phyloP scores from a whole-genome alignment of 2,888 invertebrate genomes.

The Xylocampa areola region DNA sequence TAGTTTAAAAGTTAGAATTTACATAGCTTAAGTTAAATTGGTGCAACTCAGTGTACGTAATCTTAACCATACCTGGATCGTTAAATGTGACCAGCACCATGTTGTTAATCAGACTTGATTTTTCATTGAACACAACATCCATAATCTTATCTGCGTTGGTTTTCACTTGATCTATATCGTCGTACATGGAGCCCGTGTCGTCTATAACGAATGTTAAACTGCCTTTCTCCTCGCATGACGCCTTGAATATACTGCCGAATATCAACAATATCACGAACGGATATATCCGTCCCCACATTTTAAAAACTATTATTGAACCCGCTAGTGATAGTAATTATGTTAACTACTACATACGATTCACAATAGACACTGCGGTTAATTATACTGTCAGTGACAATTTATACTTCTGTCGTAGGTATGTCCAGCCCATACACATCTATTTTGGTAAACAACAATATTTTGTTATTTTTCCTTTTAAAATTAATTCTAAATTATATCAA shows the following conservation, averaged over 20 bases:
- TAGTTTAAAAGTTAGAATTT: too few relatives aligned
- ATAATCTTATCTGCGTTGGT: slow-evolving; percentile 52
- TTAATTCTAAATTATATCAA: too few relatives aligned
- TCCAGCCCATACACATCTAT: slow-evolving; percentile 1
- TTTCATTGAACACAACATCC: slow-evolving; percentile 54
- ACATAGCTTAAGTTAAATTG: too few relatives aligned
- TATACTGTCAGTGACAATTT: background rate
- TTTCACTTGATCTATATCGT: slow-evolving; percentile 59
- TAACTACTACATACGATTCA: background rate
- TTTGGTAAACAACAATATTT: slow-evolving; percentile 1
- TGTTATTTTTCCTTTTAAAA: slow-evolving; percentile 7
- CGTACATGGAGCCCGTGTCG: slow-evolving; percentile 59
- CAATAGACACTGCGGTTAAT: slow-evolving; percentile 11
- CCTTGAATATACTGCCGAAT: slow-evolving; percentile 24
- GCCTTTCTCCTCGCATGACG: slow-evolving; percentile 50
- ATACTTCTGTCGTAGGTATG: slow-evolving; percentile 1
- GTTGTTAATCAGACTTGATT: slow-evolving; percentile 59
- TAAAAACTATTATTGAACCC: background rate
- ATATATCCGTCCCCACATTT: slow-evolving; percentile 32
- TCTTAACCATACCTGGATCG: slow-evolving; percentile 70
- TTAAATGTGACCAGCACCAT: slow-evolving; percentile 68
- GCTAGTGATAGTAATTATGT: background rate
- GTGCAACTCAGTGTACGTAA: too few relatives aligned
- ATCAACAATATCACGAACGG: slow-evolving; percentile 25
- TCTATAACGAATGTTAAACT: slow-evolving; percentile 66